Base-by-base conservation (phyloP, 1,140 invertebrate genomes). In the Drosophila tropicalis region DNA sequence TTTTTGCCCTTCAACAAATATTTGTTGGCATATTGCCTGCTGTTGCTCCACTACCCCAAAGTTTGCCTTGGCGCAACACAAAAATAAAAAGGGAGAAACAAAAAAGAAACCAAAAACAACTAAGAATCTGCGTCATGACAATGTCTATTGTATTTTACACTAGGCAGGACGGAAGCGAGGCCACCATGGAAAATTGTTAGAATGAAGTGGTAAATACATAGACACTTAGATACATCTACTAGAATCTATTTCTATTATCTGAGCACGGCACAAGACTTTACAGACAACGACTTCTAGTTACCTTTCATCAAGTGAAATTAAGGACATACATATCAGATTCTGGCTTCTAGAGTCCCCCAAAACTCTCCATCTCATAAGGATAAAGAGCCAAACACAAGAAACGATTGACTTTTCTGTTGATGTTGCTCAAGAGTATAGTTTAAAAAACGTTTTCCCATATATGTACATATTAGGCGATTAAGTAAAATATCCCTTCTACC, bases 1-100 rank as follows among this genome's bases (percentile, higher is more conserved):
- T 90, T 79, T 90, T 39, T 39, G 36, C 68, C 66, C 67, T 22
- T 57, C 67, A 67, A 32, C 47, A 58, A 15, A 40, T 60, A 57
- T 66, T 56, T 68, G 29, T 54, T 79, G 66, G 54, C 66, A 15
- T 56, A 44, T 62, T 63, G 67, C 32, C 75, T 69, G 66, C 68
- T 61, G 17, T 58, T 84, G 85, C 85, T 84, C 85, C 85, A 85
- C 78, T 90, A 90, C 85, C 85, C 81, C 85, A 90, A 90, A 84
- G 70, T 68, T 79, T 44, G 9, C 7, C n/a, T 13, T 34, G 10
- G 22, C 17, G 12, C 22, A 39, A 19, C 41, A 62, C 75, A 62
- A 71, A 74, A 71, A 67, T 67, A 15, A 19, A 29, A 25, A 40
- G 40, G 9, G 29, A 29, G 29, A 29, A 29, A 34, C 62, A 62